Conservation (phyloP, 2,113 vertebrate species). For the Myotis yumanensis region DNA sequence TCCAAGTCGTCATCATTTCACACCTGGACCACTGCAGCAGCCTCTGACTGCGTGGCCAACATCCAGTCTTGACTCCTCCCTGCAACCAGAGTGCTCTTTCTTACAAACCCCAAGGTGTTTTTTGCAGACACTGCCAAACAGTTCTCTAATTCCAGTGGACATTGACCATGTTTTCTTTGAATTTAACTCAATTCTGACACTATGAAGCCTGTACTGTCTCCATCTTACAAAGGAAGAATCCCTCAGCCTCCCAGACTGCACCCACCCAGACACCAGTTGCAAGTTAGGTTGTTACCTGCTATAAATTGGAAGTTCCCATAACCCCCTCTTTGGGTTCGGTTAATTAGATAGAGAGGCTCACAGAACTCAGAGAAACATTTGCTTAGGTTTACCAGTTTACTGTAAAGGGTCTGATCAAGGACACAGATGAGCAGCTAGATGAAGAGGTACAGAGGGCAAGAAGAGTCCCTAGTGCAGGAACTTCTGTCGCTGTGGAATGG, state of each 20-base stretch:
- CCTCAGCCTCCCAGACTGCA: not conserved
- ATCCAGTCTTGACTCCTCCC: not conserved
- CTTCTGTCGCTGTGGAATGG: not conserved
- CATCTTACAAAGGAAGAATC: too few species aligned
- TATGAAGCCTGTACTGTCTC: too few species aligned
- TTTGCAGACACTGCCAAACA: not conserved
- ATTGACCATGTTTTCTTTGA: not conserved
- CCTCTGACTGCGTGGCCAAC: not conserved
- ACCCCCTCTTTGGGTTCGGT: not conserved
- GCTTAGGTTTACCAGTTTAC: not conserved
- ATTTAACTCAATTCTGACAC: not conserved
- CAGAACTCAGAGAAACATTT: not conserved
- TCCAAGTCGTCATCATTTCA: not conserved
- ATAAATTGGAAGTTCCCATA: not conserved
- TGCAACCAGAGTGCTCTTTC: not conserved
- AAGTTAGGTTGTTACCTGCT: not conserved
- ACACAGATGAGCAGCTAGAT: not conserved
- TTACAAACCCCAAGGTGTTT: not conserved
- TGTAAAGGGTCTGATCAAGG: not conserved
- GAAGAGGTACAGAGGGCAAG: not conserved
- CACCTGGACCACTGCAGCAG: not conserved
- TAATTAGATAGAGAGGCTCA: not conserved
- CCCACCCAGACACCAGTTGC: not conserved
- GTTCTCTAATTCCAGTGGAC: not conserved
- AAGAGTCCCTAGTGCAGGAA: not conserved